phyloP scores from a whole-genome alignment of 2,113 vertebrate species.

The Vidua macroura region DNA sequence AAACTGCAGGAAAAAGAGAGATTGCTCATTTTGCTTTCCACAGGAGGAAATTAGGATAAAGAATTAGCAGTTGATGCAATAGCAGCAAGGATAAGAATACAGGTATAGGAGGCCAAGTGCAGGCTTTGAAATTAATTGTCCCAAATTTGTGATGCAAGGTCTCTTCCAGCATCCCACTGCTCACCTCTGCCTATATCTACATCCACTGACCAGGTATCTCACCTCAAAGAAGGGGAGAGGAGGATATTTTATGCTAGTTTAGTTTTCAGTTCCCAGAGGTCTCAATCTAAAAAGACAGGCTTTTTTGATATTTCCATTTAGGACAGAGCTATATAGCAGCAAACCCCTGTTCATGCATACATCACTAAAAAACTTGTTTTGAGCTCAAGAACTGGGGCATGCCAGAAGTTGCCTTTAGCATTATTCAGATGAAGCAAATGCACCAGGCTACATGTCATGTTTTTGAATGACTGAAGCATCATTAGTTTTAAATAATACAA shows the following conservation, averaged over 20 bases:
- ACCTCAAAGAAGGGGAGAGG: neutral
- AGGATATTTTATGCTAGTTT: neutral
- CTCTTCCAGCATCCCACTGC: accelerated
- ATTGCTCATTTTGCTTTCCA: neutral
- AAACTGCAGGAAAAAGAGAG: neutral
- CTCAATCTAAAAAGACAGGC: neutral
- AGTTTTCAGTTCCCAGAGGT: neutral
- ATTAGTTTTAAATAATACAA: neutral
- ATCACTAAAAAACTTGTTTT: neutral
- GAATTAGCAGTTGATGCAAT: neutral
- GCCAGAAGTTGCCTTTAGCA: neutral
- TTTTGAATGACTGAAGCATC: neutral
- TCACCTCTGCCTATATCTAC: neutral
- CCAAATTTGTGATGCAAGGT: neutral
- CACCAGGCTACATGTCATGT: neutral
- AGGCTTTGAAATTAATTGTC: neutral
- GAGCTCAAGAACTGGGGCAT: neutral
- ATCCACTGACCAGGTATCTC: neutral
- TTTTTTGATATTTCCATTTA: neutral
- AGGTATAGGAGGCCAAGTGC: neutral
- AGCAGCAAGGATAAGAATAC: neutral
- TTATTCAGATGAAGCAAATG: neutral
- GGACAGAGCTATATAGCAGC: neutral
- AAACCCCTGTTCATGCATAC: neutral
- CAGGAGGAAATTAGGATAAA: neutral